Percentiles rank a stretch among this genome's conserved stretches.
phyloP scores from a whole-genome alignment of 2,888 invertebrate species.

The Polydrusus cervinus region DNA sequence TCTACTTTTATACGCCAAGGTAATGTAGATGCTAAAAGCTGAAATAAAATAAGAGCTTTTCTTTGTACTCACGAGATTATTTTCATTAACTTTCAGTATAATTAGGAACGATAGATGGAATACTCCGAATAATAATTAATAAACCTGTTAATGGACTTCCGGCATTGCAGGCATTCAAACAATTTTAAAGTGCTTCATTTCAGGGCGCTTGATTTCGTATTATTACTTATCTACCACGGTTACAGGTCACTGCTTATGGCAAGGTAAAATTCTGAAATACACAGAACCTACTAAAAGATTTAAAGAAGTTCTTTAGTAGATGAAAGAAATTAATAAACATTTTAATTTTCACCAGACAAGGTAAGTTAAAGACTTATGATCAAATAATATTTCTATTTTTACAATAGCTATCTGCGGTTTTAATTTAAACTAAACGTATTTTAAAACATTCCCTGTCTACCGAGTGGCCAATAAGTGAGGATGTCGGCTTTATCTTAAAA shows the following conservation, averaged over 20 bases:
- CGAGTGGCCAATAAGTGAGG: too few species aligned
- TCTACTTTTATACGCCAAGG: not conserved
- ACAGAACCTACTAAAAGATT: too few species aligned
- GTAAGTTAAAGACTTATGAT: too few species aligned
- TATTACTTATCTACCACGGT: not conserved
- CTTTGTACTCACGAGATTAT: not conserved
- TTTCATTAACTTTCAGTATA: conserved; percentile 5
- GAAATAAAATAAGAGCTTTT: conserved; percentile 7
- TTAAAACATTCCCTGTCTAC: too few species aligned
- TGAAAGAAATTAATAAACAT: too few species aligned
- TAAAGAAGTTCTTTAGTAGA: too few species aligned
- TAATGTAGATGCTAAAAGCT: conserved; percentile 1
- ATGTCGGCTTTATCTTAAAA: too few species aligned
- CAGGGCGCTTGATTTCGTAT: not conserved
- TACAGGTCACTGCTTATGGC: not conserved
- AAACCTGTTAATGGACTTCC: conserved; percentile 12
- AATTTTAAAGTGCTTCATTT: conserved; percentile 7
- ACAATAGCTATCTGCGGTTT: too few species aligned
- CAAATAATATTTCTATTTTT: too few species aligned
- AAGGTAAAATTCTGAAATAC: too few species aligned
- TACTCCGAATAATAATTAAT: conserved; percentile 12
- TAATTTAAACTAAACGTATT: too few species aligned
- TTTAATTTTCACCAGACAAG: too few species aligned
- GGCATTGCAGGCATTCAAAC: conserved; percentile 4
- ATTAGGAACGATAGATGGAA: not conserved